Conservation (phyloP, 2,113 vertebrate species). For the Phalacrocorax brasilianus region DNA sequence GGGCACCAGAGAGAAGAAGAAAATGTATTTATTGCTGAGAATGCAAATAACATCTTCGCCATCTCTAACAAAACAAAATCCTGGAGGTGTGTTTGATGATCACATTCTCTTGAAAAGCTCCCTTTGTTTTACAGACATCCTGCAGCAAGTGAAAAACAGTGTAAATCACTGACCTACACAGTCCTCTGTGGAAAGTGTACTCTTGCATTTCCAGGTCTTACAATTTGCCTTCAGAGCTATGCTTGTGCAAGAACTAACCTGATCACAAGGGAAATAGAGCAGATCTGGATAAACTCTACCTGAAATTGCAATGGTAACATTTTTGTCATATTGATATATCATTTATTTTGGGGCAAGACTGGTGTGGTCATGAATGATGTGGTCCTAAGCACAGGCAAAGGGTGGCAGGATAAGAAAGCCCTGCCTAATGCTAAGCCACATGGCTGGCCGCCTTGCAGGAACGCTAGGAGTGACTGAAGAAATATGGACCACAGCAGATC, state of each 20-base stretch:
- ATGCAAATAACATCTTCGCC: background rate
- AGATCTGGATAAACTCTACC: background rate
- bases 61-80: background rate
- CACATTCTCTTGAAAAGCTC: background rate
- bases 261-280: background rate
- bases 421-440: accelerated
- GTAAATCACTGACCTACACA: background rate
- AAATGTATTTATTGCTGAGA: background rate
- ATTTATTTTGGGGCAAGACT: background rate
- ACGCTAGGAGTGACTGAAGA: background rate
- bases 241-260: background rate
- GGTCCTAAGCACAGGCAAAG: background rate
- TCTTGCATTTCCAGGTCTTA: background rate
- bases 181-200: background rate
- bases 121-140: background rate
- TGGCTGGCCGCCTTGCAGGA: accelerated
- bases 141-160: background rate
- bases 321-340: background rate
- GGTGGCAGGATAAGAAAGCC: background rate
- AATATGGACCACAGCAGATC: background rate
- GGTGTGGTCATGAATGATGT: background rate
- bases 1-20: background rate
- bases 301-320: background rate
- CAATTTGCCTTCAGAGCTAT: background rate
- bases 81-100: background rate